Conservation (phyloP, 2,797 vertebrate genomes). For the Phataginus tricuspis region DNA sequence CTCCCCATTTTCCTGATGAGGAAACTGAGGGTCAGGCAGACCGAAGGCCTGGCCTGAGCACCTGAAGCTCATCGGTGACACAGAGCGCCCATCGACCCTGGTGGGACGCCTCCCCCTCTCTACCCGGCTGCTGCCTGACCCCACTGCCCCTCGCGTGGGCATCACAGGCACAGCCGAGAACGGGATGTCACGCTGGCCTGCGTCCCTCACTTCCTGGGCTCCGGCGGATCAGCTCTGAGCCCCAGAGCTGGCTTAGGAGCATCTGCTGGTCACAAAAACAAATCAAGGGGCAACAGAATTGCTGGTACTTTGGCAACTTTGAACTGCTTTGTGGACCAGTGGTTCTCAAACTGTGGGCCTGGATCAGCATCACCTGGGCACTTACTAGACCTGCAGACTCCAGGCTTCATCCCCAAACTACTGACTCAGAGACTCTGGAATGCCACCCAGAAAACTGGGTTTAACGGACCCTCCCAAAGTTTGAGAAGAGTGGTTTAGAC, state of each 20-base stretch:
- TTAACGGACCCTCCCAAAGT: background rate
- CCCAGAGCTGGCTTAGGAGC: background rate
- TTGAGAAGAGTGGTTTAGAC: background rate
- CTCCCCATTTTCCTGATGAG: background rate
- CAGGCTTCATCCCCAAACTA: no score
- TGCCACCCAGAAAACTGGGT: background rate
- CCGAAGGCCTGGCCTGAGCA: background rate
- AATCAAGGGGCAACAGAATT: background rate
- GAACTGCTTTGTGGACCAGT: background rate
- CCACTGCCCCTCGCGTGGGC: background rate
- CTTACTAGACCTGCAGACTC: background rate
- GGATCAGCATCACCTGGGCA: background rate
- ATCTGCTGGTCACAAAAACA: background rate
- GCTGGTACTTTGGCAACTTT: background rate
- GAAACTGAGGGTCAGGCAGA: background rate
- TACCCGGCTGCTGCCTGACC: fast-evolving
- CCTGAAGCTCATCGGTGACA: background rate
- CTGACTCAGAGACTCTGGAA: background rate
- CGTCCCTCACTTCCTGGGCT: background rate
- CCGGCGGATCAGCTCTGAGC: background rate
- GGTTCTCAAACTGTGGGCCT: background rate
- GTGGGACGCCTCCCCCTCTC: background rate
- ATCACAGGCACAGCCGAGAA: background rate
- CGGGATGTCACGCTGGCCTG: background rate
- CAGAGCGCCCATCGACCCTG: background rate